Percentiles rank a stretch among this genome's conserved stretches.
Conservation (phyloP, 2,888 invertebrate genomes). For the Boloria euphrosyne region DNA sequence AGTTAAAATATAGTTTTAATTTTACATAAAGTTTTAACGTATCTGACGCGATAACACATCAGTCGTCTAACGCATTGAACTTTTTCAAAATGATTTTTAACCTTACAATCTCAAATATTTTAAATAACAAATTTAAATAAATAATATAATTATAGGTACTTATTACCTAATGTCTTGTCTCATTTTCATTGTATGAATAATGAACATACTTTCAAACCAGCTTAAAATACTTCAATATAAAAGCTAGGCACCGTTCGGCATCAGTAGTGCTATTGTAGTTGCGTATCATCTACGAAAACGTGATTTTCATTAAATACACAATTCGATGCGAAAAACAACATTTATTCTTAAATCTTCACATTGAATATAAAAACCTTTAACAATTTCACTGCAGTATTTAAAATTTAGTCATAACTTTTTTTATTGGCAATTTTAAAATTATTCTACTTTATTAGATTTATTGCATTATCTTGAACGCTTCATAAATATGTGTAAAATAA, state of each 20-base stretch:
- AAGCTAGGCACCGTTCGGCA: slow-evolving; percentile 68
- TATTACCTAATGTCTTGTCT: slow-evolving; percentile 13
- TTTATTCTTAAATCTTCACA: slow-evolving; percentile 13
- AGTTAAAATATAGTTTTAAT: neutral
- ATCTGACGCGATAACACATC: neutral
- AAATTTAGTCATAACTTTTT: neutral
- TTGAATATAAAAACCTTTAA: slow-evolving; percentile 1
- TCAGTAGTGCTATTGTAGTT: slow-evolving; percentile 45
- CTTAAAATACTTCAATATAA: slow-evolving; percentile 60
- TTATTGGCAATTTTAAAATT: no score
- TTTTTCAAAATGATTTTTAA: slow-evolving; percentile 5
- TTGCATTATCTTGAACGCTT: no score
- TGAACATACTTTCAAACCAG: slow-evolving; percentile 39
- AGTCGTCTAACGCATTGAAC: slow-evolving; percentile 15
- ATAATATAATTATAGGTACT: slow-evolving; percentile 12
- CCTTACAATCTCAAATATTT: slow-evolving; percentile 5
- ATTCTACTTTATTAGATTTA: no score
- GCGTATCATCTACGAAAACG: slow-evolving; percentile 10
- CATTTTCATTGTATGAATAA: slow-evolving; percentile 38
- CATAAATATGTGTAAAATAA: no score
- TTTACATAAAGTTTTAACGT: neutral
- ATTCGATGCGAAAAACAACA: slow-evolving; percentile 56
- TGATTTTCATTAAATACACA: slow-evolving; percentile 35
- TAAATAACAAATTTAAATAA: slow-evolving; percentile 12
- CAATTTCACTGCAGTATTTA: slow-evolving; percentile 25